Conservation (phyloP, 1,140 invertebrate genomes). For the Saccostrea cuccullata region DNA sequence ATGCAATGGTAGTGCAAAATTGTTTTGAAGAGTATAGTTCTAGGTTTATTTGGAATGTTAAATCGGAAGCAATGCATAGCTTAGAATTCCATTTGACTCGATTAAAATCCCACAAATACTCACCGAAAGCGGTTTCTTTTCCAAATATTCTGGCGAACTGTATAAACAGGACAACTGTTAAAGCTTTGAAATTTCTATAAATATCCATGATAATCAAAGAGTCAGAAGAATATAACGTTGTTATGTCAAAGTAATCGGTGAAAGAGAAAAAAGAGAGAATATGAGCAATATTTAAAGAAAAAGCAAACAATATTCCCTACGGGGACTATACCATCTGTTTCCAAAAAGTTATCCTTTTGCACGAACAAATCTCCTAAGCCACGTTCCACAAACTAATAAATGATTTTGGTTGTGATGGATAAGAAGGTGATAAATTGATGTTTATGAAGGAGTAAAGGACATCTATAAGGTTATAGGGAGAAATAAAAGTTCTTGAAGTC, state of each 20-base stretch:
- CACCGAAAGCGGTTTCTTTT: neutral
- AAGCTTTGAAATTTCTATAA: neutral
- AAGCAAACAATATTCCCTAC: neutral
- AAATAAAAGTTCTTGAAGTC: neutral
- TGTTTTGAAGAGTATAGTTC: no score
- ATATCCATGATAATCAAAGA: neutral
- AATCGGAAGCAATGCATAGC: no score
- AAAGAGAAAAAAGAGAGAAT: neutral
- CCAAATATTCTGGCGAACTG: neutral
- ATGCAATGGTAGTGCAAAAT: no score
- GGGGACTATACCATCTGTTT: neutral
- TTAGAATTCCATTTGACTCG: no score
- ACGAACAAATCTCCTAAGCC: neutral
- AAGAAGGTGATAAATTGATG: neutral
- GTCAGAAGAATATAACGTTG: neutral
- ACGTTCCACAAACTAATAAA: neutral
- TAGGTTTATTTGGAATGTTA: no score
- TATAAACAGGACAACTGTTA: neutral
- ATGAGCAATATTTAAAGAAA: neutral
- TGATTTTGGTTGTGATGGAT: neutral
- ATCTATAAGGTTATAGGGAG: neutral
- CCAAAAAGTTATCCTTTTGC: neutral
- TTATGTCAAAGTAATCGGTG: neutral
- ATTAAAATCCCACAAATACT: neutral
- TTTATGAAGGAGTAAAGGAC: neutral